Conservation (phyloP, 2,797 vertebrate genomes). For the Aselliscus stoliczkanus region DNA sequence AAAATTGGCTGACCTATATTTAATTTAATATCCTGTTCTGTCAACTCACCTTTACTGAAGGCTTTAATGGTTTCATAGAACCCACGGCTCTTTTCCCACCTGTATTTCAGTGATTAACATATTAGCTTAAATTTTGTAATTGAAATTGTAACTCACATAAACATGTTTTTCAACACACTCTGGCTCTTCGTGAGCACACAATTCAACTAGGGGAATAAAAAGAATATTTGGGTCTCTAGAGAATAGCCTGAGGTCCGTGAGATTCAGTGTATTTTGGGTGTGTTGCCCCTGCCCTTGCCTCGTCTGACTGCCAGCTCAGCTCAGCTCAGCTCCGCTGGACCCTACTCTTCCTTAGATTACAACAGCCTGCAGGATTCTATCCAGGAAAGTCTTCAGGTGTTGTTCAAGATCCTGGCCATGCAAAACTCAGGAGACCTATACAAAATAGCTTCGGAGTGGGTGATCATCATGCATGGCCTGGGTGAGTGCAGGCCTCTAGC, state of each 20-base stretch:
- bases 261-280: background rate
- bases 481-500: slow-evolving; percentile 76
- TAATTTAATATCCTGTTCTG: background rate
- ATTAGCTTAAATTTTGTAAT: slow-evolving; percentile 12
- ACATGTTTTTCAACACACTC: background rate
- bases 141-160: background rate
- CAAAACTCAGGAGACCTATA: slow-evolving; percentile 78
- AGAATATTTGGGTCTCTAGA: background rate
- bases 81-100: background rate
- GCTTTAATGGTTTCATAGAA: background rate
- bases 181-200: background rate
- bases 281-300: background rate
- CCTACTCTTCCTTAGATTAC: slow-evolving; percentile 76
- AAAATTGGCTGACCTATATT: background rate
- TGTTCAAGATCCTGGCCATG: slow-evolving; percentile 83
- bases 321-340: background rate
- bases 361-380: slow-evolving; percentile 78
- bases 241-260: background rate
- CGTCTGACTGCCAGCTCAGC: background rate
- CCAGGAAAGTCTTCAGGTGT: slow-evolving; percentile 82
- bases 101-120: background rate
- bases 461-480: slow-evolving; percentile 80
- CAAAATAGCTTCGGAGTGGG: slow-evolving; percentile 80
- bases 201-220: background rate
- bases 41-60: background rate